These are phyloP conservation scores for Pogonocichla stellata DNA, from an alignment of 2,113 vertebrate genomes.

Conservation along the genomic window DNA sequence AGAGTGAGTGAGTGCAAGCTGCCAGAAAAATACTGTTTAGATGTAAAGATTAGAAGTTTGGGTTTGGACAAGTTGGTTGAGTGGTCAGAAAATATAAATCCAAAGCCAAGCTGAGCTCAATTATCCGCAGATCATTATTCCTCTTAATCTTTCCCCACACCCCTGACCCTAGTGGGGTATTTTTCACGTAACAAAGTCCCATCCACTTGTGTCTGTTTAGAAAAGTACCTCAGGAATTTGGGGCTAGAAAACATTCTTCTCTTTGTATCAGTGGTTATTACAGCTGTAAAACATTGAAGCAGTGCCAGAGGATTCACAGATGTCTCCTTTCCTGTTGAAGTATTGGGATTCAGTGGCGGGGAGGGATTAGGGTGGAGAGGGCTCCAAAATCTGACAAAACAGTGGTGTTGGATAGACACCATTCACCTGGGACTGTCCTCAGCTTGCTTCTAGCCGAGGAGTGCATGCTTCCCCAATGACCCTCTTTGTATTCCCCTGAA, in stretches of 20 bases:
- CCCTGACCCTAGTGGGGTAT: not conserved
- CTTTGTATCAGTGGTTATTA: slow-evolving; percentile 69
- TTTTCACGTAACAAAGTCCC: slow-evolving; percentile 20
- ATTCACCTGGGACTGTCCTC: slow-evolving; percentile 10
- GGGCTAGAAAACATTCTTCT: slow-evolving; percentile 58
- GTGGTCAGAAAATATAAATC: not conserved
- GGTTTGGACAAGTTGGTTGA: slow-evolving; percentile 9
- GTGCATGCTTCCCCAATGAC: not conserved
- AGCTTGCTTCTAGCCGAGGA: slow-evolving; percentile 29
- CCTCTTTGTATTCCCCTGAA: slow-evolving; percentile 39
- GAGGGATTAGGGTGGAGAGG: not conserved
- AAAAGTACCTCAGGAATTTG: slow-evolving; percentile 56
- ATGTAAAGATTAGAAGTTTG: slow-evolving; percentile 19
- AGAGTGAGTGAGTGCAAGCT: not conserved
- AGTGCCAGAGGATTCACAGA: slow-evolving; percentile 67
- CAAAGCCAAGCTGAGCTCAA: not conserved
- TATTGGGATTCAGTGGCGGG: not conserved
- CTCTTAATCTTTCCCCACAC: not conserved
- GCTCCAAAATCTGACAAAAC: not conserved
- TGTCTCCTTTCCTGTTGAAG: slow-evolving; percentile 67
- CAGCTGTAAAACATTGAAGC: slow-evolving; percentile 71
- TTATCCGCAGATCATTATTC: not conserved
- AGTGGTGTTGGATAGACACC: not conserved
- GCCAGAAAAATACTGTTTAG: slow-evolving; percentile 32
- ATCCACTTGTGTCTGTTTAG: slow-evolving; percentile 36